Evolutionary conservation across 2,113 vertebrate species (phyloP).

Genomic region (Chamaea fasciata): DNA sequence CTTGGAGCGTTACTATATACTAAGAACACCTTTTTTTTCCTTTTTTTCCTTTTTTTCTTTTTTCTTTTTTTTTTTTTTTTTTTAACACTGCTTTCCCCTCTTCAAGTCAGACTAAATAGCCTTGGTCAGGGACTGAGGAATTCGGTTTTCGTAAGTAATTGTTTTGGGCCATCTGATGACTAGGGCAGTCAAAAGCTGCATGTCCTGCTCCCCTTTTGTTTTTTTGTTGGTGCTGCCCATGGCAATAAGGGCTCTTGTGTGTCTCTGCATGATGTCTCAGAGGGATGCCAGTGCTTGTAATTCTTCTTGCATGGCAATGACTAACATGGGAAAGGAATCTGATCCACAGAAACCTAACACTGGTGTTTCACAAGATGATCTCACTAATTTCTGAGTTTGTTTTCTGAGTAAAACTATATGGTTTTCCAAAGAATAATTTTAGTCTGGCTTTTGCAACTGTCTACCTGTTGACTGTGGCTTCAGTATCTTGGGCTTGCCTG

Average conservation of each 20-base stretch:
- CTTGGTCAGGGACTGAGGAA: too few relatives aligned
- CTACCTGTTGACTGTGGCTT: background rate
- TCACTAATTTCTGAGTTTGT: background rate
- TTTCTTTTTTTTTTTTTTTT: background rate
- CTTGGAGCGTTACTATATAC: background rate
- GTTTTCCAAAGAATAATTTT: background rate
- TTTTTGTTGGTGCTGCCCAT: background rate
- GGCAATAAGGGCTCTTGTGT: background rate
- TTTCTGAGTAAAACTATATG: background rate
- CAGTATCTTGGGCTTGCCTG: background rate
- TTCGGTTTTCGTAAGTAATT: background rate
- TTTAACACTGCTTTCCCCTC: fast-evolving
- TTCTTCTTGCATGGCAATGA: background rate
- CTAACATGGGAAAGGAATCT: background rate
- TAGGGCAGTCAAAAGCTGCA: background rate
- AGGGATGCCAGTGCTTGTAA: background rate
- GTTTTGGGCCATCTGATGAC: background rate
- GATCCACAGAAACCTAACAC: background rate
- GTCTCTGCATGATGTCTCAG: background rate
- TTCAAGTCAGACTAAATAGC: background rate
- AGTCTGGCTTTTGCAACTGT: background rate
- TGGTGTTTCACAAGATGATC: background rate
- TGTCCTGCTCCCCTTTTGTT: background rate
- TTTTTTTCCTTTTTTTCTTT: too few relatives aligned
- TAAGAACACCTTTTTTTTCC: background rate